Base-by-base conservation (phyloP, 2,888 invertebrate species). In the Epirrhoe alternata region DNA sequence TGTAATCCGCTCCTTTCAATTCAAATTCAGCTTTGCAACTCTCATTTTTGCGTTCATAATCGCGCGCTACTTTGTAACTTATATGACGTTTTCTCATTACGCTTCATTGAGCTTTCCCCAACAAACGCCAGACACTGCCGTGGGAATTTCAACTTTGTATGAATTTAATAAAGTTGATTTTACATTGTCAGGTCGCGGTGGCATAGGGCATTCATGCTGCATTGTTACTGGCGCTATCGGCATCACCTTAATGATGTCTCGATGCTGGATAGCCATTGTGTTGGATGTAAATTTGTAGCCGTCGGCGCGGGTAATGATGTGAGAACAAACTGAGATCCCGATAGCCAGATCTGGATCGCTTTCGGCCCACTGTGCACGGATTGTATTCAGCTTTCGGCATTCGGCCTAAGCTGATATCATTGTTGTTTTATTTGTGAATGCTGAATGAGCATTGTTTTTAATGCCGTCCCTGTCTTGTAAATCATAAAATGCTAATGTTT, bases 231-330 rank as follows among this genome's bases (percentile, higher is more conserved):
- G 92, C 92, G 92, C 92, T 93, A 92, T 93, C 92, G 89, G 91
- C 92, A 93, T 93, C 92, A 93, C 93, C 92, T 92, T 93, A 93
- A 93, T 93, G 93, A 93, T 93, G 92, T 92, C 92, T 92, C 92
- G 93, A 93, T 92, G 92, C 89, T 89, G 92, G 92, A 93, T 92
- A 92, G 91, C 92, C 92, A 93, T 93, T 92, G 93, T 93, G 92
- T 89, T 90, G 92, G 92, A 92, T 93, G 92, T 92, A 93, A 93
- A 92, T 92, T 92, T 93, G 93, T 93, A 92, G 92, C 92, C 92
- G 92, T 92, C 92, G 92, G 93, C 92, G 92, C 89, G 92, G 92
- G 92, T 93, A 93, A 93, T 93, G 93, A 93, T 93, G 93, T 93
- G 93, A 93, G 93, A 93, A 93, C 92, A 92, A 90, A 92, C 92